Evolutionary conservation across 2,888 invertebrate genomes (phyloP).

Genomic region (Drosophila eohydei): DNA sequence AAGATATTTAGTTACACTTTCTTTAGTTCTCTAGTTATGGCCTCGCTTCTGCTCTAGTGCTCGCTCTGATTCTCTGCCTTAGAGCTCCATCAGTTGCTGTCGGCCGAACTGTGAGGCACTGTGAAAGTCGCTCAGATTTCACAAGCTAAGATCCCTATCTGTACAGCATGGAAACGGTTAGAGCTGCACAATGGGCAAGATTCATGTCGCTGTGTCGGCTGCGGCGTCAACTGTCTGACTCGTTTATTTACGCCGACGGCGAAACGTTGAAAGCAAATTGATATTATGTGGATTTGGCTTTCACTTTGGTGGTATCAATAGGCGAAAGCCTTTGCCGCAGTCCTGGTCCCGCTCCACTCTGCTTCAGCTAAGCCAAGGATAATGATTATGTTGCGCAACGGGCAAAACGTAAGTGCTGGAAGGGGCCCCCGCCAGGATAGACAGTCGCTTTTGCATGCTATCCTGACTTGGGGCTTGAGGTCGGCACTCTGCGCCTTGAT

Average conservation of each 20-base stretch:
- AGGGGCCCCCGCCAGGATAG: constrained; percentile 5
- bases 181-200: constrained; percentile 20
- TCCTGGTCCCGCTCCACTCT: constrained; percentile 25
- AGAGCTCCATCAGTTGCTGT: background rate
- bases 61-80: background rate
- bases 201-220: constrained; percentile 21
- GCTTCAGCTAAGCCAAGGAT: constrained; percentile 77
- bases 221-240: constrained; percentile 58
- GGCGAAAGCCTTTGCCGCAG: constrained; percentile 74
- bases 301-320: constrained; percentile 78
- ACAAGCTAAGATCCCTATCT: constrained; percentile 15
- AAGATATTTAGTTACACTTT: background rate
- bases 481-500: constrained; percentile 3
- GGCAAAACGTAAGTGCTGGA: constrained; percentile 13
- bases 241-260: constrained; percentile 71
- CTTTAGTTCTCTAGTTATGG: too few species aligned
- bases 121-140: constrained; percentile 54
- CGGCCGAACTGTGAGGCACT: constrained; percentile 14
- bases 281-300: constrained; percentile 82
- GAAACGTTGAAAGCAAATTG: constrained; percentile 81
- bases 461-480: background rate
- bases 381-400: constrained; percentile 80
- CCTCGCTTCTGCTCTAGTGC: too few species aligned
- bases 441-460: constrained; percentile 64
- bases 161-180: constrained; percentile 13